These are phyloP conservation scores for Lophochroa leadbeateri DNA, from an alignment of 2,113 vertebrate species.

Conservation along the genomic window DNA sequence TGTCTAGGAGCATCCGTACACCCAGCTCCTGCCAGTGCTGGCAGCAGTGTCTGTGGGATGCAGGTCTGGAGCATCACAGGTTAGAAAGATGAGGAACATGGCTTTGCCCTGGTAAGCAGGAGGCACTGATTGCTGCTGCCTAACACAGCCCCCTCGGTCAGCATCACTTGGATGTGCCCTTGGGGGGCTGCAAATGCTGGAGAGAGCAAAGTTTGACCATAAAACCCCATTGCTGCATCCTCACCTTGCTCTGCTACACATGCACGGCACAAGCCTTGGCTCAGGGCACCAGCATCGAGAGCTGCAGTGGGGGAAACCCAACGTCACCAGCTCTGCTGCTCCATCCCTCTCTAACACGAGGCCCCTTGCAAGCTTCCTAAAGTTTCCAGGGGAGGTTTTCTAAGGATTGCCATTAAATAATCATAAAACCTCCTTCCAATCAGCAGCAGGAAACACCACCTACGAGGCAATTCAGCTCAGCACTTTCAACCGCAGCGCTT, in stretches of 20 bases:
- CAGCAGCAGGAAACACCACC: background rate
- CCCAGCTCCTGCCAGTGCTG: background rate
- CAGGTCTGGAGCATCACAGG: background rate
- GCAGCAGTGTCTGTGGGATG: background rate
- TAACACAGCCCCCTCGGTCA: fast-evolving
- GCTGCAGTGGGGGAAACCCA: background rate
- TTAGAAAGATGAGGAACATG: background rate
- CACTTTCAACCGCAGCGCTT: background rate
- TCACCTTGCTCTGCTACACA: background rate
- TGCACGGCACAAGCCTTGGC: fast-evolving
- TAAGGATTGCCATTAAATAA: background rate
- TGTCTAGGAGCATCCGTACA: background rate
- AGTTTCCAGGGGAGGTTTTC: background rate
- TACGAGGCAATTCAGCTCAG: background rate
- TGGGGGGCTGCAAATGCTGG: background rate
- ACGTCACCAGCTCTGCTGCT: background rate
- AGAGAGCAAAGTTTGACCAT: fast-evolving
- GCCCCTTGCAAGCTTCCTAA: background rate
- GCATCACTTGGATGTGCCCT: background rate
- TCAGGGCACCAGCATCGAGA: background rate
- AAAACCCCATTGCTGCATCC: background rate
- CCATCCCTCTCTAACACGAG: fast-evolving
- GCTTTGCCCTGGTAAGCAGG: background rate
- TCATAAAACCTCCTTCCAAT: background rate
- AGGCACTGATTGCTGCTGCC: fast-evolving